phyloP scores from a whole-genome alignment of 2,113 vertebrate species.

The Percopsis transmontana region DNA sequence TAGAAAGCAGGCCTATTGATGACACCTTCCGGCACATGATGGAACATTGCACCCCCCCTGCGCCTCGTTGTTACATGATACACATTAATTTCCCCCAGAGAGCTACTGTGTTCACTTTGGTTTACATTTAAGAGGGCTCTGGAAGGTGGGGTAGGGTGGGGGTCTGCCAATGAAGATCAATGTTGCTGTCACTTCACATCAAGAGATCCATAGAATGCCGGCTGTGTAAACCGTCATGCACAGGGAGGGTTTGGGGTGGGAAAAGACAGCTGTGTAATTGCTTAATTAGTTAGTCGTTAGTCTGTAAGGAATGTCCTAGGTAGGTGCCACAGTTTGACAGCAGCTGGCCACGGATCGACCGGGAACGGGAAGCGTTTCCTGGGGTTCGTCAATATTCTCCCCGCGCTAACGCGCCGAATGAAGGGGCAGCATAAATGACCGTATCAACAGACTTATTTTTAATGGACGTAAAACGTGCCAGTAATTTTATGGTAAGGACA shows the following conservation, averaged over 20 bases:
- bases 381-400: conserved; percentile 1
- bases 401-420: background rate
- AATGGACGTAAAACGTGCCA: conserved; percentile 5
- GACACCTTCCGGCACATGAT: conserved; percentile 31
- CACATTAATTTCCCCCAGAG: conserved; percentile 33
- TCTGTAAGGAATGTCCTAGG: conserved; percentile 25
- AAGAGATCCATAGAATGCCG: conserved; percentile 40
- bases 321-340: conserved; percentile 21
- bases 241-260: background rate
- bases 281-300: conserved; percentile 51
- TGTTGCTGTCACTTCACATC: conserved; percentile 42
- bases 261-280: conserved; percentile 27
- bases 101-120: conserved; percentile 28
- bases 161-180: conserved; percentile 38
- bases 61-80: conserved; percentile 19
- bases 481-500: conserved; percentile 26
- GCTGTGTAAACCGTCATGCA: background rate
- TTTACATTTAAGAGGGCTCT: background rate
- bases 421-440: conserved; percentile 21
- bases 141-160: conserved; percentile 26
- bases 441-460: conserved; percentile 3
- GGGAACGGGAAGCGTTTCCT: conserved; percentile 1
- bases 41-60: conserved; percentile 30
- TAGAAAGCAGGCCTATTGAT: conserved; percentile 37
- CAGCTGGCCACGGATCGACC: conserved; percentile 20